phyloP scores from a whole-genome alignment of 2,888 invertebrate species.

The Nasonovia ribisnigri region DNA sequence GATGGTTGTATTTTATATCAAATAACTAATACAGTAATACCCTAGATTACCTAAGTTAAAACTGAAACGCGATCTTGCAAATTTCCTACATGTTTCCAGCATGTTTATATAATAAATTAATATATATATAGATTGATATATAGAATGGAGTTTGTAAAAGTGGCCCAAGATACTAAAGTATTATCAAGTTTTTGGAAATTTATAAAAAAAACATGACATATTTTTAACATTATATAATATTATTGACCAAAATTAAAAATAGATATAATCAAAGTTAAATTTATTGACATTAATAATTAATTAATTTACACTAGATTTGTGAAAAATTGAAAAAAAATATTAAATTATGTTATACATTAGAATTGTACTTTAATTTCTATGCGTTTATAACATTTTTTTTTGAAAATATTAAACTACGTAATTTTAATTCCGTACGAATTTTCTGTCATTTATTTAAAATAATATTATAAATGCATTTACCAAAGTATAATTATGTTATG shows the following conservation, averaged over 20 bases:
- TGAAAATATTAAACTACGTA: neutral
- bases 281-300: neutral
- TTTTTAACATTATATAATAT: neutral
- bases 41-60: neutral
- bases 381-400: neutral
- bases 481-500: neutral
- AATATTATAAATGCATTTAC: neutral
- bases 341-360: neutral
- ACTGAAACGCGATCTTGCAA: neutral
- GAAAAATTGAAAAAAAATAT: neutral
- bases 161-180: neutral
- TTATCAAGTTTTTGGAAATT: neutral
- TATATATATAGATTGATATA: no score
- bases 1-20: neutral
- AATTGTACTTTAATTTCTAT: neutral
- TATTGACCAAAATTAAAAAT: neutral
- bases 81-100: neutral
- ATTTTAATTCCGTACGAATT: neutral
- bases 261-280: neutral
- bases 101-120: neutral
- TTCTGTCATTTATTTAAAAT: neutral
- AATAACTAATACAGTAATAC: neutral
- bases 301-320: neutral
- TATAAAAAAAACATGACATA: neutral
- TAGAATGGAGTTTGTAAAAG: neutral